Conservation (phyloP, 2,888 invertebrate species). For the Sicus ferrugineus region DNA sequence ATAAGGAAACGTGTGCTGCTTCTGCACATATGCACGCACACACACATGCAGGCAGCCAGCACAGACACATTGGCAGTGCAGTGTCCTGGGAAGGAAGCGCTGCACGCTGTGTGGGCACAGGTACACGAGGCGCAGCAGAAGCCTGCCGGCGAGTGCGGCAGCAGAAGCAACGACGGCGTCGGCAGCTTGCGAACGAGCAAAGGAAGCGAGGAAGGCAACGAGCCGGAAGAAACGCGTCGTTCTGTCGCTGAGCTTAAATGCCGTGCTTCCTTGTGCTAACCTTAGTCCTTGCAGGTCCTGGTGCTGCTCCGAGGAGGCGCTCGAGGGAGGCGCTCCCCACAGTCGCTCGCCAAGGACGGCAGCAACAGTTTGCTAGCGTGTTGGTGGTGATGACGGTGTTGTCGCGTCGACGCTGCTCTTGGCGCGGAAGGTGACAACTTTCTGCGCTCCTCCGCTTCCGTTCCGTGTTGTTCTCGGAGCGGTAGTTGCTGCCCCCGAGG, state of each 20-base stretch:
- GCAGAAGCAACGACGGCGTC: neutral
- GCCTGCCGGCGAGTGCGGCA: neutral
- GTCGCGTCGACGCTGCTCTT: too few relatives aligned
- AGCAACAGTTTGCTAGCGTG: too few relatives aligned
- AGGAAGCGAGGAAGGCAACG: neutral
- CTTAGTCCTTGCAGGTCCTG: conserved; percentile 3
- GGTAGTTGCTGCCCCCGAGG: too few relatives aligned
- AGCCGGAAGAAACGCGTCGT: conserved; percentile 2
- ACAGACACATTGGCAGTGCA: conserved; percentile 11
- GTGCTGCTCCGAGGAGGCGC: neutral
- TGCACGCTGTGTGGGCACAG: conserved; percentile 11
- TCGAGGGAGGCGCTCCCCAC: too few relatives aligned
- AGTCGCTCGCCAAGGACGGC: too few relatives aligned
- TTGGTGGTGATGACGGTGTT: too few relatives aligned
- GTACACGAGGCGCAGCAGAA: neutral
- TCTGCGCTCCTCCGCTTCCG: too few relatives aligned
- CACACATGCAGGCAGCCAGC: neutral
- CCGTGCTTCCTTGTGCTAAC: conserved; percentile 48
- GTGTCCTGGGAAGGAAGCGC: conserved; percentile 32
- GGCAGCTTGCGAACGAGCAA: too few relatives aligned
- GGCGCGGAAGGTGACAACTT: too few relatives aligned
- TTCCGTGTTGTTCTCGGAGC: too few relatives aligned
- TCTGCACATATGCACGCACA: neutral
- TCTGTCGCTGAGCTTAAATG: conserved; percentile 55
- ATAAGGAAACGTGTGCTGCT: conserved; percentile 42